phyloP scores from a whole-genome alignment of 2,797 vertebrate species.

The Neostethus bicornis region DNA sequence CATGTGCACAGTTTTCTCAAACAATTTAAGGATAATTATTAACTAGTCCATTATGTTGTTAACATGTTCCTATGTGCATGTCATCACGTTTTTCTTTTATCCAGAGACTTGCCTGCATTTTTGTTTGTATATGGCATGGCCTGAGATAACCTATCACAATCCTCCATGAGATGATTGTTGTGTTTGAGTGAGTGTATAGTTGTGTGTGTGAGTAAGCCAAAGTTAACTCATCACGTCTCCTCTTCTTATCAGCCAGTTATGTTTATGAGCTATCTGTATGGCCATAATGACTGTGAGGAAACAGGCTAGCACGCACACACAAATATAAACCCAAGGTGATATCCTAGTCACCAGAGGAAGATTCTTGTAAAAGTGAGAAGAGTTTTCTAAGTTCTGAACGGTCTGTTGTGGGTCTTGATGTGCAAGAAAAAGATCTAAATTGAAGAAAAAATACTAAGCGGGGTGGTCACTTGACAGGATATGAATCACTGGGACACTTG shows the following conservation, averaged over 20 bases:
- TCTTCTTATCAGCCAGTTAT: slow-evolving; percentile 68
- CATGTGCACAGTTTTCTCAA: too few species aligned
- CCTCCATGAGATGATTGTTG: slow-evolving; percentile 14
- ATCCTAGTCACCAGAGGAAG: neutral
- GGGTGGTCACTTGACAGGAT: slow-evolving; percentile 27
- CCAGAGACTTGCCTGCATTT: slow-evolving; percentile 31
- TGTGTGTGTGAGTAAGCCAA: slow-evolving; percentile 3
- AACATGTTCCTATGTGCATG: slow-evolving; percentile 22
- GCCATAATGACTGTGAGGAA: slow-evolving; percentile 57
- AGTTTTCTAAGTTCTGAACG: neutral
- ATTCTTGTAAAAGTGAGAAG: neutral
- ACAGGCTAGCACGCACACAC: neutral
- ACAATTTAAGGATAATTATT: neutral
- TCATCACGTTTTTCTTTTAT: slow-evolving; percentile 16
- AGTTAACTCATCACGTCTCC: slow-evolving; percentile 59
- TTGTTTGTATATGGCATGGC: slow-evolving; percentile 51
- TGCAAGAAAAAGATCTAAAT: neutral
- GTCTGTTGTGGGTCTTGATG: slow-evolving; percentile 1
- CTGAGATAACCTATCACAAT: slow-evolving; percentile 47
- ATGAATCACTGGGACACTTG: slow-evolving; percentile 59
- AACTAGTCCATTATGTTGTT: slow-evolving; percentile 11
- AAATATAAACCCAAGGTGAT: neutral
- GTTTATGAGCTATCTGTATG: slow-evolving; percentile 67
- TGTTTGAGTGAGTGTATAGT: slow-evolving; percentile 11
- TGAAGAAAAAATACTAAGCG: neutral